A percentile compares a stretch with the other conserved stretches of the same genome.
phyloP scores from a whole-genome alignment of 2,888 invertebrate species.

The Aplocera efformata region DNA sequence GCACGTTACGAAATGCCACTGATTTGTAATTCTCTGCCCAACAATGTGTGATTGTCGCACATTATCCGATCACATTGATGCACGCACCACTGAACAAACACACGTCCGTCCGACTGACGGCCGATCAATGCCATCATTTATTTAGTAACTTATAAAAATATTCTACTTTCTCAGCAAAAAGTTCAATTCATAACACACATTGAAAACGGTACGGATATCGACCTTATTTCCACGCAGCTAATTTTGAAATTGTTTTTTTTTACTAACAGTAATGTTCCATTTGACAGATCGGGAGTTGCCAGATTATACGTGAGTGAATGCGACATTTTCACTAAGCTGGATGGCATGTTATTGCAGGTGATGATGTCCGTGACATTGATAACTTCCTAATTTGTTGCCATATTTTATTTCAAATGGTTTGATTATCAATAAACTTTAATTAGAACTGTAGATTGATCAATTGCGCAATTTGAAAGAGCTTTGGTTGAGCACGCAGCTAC shows the following conservation, averaged over 20 bases:
- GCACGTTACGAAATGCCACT: slow-evolving; percentile 34
- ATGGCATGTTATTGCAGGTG: slow-evolving; percentile 51
- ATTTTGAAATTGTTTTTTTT: slow-evolving; percentile 15
- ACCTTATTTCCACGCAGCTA: slow-evolving; percentile 33
- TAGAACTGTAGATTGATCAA: too few species aligned
- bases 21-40: slow-evolving; percentile 48
- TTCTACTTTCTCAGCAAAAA: slow-evolving; percentile 36
- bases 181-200: slow-evolving; percentile 16
- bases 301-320: slow-evolving; percentile 39
- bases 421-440: neutral
- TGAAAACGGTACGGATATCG: slow-evolving; percentile 24
- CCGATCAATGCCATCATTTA: slow-evolving; percentile 73
- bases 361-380: neutral
- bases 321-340: slow-evolving; percentile 17
- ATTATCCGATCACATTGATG: slow-evolving; percentile 38
- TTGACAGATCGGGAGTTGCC: slow-evolving; percentile 34
- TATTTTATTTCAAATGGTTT: too few species aligned
- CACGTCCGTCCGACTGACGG: slow-evolving; percentile 52
- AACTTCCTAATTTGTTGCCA: too few species aligned
- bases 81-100: slow-evolving; percentile 62
- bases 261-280: slow-evolving; percentile 27
- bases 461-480: too few species aligned
- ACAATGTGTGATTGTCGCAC: slow-evolving; percentile 52
- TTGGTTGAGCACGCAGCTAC: too few species aligned
- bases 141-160: slow-evolving; percentile 74